Base-by-base conservation (phyloP, 2,888 invertebrate genomes). In the Eristalis tenax region DNA sequence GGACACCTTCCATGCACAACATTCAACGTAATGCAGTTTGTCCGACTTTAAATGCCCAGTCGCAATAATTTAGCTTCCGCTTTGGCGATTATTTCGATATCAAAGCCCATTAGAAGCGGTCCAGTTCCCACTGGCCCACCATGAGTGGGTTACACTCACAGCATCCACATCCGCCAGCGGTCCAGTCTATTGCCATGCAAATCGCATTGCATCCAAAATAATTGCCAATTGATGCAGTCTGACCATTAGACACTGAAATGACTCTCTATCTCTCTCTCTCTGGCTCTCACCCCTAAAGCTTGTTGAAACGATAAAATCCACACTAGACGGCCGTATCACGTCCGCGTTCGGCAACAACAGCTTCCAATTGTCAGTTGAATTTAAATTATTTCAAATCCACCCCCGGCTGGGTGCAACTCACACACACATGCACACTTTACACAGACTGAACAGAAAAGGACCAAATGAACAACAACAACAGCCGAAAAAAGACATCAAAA, bases 201-300 rank as follows among this genome's bases (percentile, higher is more conserved):
- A 87, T 87, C 76, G 71, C 87, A 79, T 83, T 43, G 57, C 59
- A 56, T 70, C 78, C 69, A 73, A 32, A 76, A 68, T 83, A 83
- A 87, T 83, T 80, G 87, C 75, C 83, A 79, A 79, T 87, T 87
- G 87, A 87, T 87, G 87, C 87, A 87, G 79, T 87, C 79, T 68
- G 59, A 76, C 83, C 83, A 76, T 83, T 87, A 83, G 79, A 73
- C 38, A 38, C 13, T 38, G 38, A 38, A 38, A 38, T 13, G 8
- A 10, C 38, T 13, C 1, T 6, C 71, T 57, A 71, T 78, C 61
- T 43, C 50, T 65, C 78, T 28, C 75, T 77, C 61, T 43, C 50
- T 65, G 74, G 15, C 59, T 35, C 65, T 43, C 18, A 18, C 66
- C 15, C 22, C 43, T 8, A n/a, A 50, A 50, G 50, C 32, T 11